Evolutionary conservation across 2,797 vertebrate species (phyloP).

Genomic region (Mormyrops attenuatus): DNA sequence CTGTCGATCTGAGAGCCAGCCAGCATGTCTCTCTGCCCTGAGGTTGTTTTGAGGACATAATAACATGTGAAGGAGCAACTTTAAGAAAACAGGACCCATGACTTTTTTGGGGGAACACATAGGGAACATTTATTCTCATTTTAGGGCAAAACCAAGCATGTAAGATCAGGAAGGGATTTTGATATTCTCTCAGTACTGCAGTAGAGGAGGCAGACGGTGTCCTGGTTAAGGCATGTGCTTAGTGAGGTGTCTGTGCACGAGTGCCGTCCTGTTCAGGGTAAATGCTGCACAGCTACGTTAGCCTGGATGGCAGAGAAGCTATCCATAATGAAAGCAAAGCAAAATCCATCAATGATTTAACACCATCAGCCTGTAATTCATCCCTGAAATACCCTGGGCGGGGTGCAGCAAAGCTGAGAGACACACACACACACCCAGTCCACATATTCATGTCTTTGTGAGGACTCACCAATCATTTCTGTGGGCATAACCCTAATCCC

Average conservation of each 20-base stretch:
- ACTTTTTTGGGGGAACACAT: neutral
- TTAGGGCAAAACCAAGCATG: neutral
- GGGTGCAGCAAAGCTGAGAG: neutral
- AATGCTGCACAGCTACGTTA: neutral
- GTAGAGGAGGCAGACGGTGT: neutral
- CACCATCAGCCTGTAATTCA: neutral
- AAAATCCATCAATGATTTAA: neutral
- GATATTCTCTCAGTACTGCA: neutral
- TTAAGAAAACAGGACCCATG: neutral
- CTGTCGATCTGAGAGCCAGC: neutral
- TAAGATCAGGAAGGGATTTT: neutral
- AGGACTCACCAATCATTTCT: neutral
- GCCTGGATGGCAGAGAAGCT: neutral
- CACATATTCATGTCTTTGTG: neutral
- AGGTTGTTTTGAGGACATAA: neutral
- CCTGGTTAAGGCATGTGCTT: neutral
- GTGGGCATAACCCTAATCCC: neutral
- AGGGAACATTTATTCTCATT: neutral
- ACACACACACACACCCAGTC: neutral
- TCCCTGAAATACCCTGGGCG: neutral
- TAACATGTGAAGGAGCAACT: neutral
- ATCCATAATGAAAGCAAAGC: neutral
- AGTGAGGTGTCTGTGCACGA: neutral
- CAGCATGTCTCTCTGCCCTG: neutral
- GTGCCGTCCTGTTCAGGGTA: neutral